A percentile compares a stretch with the other conserved stretches of the same genome.
Evolutionary conservation across 2,797 vertebrate genomes (phyloP).

Genomic region (Vespertilio murinus): DNA sequence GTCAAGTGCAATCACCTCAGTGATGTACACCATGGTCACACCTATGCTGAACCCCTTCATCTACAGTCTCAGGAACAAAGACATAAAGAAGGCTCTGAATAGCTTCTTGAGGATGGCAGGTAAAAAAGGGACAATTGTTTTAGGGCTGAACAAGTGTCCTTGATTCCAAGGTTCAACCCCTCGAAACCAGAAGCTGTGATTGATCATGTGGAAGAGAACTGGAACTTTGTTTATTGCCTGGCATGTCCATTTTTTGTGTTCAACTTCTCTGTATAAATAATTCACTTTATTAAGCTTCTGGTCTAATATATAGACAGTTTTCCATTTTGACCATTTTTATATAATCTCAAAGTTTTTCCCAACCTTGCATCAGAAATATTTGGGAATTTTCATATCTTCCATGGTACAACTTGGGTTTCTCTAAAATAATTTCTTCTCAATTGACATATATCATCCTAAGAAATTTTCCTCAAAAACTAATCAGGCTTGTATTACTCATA

Average conservation of each 20-base stretch:
- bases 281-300: neutral
- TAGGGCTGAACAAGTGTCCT: neutral
- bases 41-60: neutral
- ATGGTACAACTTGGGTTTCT: neutral
- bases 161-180: fast-evolving
- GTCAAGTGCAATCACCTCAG: neutral
- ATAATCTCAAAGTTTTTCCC: neutral
- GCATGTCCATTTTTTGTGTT: neutral
- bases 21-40: neutral
- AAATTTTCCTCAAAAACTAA: neutral
- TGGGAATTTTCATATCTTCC: neutral
- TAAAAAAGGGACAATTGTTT: neutral
- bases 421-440: neutral
- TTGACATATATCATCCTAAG: neutral
- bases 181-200: neutral
- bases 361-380: neutral
- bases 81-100: neutral
- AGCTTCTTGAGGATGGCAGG: neutral
- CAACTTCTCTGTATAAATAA: neutral
- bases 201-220: neutral
- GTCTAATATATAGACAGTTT: neutral
- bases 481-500: neutral
- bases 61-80: neutral
- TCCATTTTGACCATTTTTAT: neutral
- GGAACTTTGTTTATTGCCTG: neutral